Percentiles rank a stretch among this genome's conserved stretches.
These are phyloP conservation scores for Thamnophis sirtalis DNA, from an alignment of 2,113 vertebrate species.

Conservation along the genomic window DNA sequence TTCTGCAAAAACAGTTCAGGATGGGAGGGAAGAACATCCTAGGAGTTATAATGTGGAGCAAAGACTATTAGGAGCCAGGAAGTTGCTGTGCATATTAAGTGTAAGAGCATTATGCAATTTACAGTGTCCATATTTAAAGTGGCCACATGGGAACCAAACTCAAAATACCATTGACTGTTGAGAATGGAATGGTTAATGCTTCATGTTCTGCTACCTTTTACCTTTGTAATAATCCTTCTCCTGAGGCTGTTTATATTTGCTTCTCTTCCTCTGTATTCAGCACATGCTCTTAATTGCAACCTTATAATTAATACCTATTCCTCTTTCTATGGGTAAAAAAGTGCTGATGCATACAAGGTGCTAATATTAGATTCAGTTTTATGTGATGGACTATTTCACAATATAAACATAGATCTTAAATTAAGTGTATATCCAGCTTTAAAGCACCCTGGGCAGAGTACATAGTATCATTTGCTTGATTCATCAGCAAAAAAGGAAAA, in stretches of 20 bases:
- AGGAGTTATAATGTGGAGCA: background rate
- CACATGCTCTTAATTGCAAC: background rate
- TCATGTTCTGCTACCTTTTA: background rate
- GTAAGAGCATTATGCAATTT: background rate
- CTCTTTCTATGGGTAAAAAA: background rate
- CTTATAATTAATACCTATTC: background rate
- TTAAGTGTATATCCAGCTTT: background rate
- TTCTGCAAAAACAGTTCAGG: background rate
- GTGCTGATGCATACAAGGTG: background rate
- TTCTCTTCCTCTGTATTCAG: background rate
- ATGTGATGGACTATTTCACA: background rate
- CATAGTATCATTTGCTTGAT: background rate
- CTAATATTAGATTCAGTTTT: background rate
- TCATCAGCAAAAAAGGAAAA: background rate
- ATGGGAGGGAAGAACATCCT: background rate
- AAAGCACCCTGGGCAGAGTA: background rate
- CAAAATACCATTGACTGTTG: background rate
- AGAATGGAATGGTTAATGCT: background rate
- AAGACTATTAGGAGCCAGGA: background rate
- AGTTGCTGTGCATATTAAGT: background rate
- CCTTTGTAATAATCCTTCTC: background rate
- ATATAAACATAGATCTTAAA: background rate
- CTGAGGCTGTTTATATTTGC: background rate
- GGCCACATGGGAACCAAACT: background rate
- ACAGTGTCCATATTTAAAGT: background rate